Base-by-base conservation (phyloP, 37 sponge, comb jelly and placozoan genomes). In the Beroe ovata region DNA sequence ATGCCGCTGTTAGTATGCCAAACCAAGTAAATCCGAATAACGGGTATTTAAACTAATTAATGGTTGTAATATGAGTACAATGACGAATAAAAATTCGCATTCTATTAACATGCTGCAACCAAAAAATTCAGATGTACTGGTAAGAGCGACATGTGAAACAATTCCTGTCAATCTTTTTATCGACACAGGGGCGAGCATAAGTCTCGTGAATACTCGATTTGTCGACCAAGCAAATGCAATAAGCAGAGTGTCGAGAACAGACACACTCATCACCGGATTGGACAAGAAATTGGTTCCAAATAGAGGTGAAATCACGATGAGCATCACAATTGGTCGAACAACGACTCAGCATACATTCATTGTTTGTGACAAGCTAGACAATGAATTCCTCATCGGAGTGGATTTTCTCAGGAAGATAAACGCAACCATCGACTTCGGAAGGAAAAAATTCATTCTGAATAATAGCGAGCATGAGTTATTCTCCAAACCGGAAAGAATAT, bases 141-240 rank as follows among this genome's bases (percentile, higher is more conserved):
- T 66, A 19, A 26, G 34, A 18, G 69, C 69, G 1, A 33, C 35
- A 37, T 66, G 69, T 66, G 35, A 25, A 2, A 33, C 16, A 26
- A 33, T 36, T 4, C 84, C 84, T 21, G 54, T 77, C 18, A 77
- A 77, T 23, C 23, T 77, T 1, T 41, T 77, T 8, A 40, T 77
- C 25, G 84, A 77, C 47, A 77, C 84, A 22, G 84, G 84, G 6
- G 84, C 84, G 20, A 36, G 54, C 18, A 42, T 42, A 22, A 77
- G 84, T 42, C 28, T 77, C 22, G 54, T 77, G 22, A 77, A 42
- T 54, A 77, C 84, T 25, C 84, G 84, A 32, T 42, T 42, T 54
- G 41, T 42, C 4, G 38, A 22, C 21, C 84, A 77, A 35, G 26
- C 54, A 8, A 77, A 77, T 29, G 16, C 41, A 40, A 14, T 77